Evolutionary conservation across 2,797 vertebrate genomes (phyloP), one percentile per base, ranked within the genome.

Genomic region (Hozukius guyotensis): DNA sequence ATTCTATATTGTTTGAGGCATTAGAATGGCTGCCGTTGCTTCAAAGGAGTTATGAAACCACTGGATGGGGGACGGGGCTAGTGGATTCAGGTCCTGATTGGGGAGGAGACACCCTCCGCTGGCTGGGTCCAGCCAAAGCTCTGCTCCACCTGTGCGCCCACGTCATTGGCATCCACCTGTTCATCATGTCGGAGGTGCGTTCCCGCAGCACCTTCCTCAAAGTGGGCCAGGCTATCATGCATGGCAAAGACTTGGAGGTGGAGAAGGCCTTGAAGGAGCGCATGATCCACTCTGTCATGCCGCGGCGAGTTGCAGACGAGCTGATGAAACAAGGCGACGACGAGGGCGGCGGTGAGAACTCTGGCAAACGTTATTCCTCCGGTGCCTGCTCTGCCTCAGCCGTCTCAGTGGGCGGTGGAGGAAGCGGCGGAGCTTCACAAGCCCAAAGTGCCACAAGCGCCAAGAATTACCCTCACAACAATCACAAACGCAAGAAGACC

Each of bases 241-340:
- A 99, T 0, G 98, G 98, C 46, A 99, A 99, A 90, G 98, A 99
- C 85, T 93, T 99, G 82, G 98, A 99, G 93, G 97, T 99, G 78
- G 98, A 99, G 92, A 99, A 99, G 93, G 98, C 97, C 60, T 94
- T 99, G 83, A 99, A 99, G 94, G 98, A 99, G 90, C 96, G 98
- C 14, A 99, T 99, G 98, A 99, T 99, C 93, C 98, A 99, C 90
- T 99, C 98, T 0, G 98, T 99, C 85, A 99, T 99, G 98, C 98
- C 98, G 0, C 95, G 96, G 84, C 94, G 96, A 82, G 98, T 99
- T 31, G 98, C 98, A 0, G 97, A 99, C 20, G 97, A 99, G 90
- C 92, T 99, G 85, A 96, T 99, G 98, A 98, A 97, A 87, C 98
- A 98, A 85, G 98, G 98, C 0, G 98, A 99, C 11, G 98, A 99